Base-by-base conservation (phyloP, 2,113 vertebrate species). In the Carettochelys insculpta region DNA sequence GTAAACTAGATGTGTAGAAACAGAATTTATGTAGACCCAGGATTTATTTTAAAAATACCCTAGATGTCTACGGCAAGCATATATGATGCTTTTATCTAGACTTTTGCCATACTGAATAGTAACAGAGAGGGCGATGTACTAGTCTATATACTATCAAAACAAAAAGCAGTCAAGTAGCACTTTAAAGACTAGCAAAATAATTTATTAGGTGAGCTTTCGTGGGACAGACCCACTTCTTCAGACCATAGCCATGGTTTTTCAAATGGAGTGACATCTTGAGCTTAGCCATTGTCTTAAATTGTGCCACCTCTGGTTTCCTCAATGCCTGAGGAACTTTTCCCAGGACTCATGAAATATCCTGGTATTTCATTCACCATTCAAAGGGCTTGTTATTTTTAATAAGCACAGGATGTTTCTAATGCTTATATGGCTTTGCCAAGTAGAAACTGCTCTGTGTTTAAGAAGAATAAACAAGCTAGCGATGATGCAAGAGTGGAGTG, bases 1-100 rank as follows among this genome's bases (percentile, higher is more conserved):
- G 76, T 94, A 93, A 95, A 94, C 95, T 95, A 94, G 92, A 25
- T 95, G 93, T 94, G 95, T 93, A 92, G 90, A 92, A 56, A 92
- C 76, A 89, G 73, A 1, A 2, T 79, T 92, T 92, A 80, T 87
- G 92, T 94, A 93, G 95, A 92, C 90, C 85, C 83, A 45, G 91
- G 82, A 45, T 65, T 87, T 95, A 34, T 50, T 93, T 92, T 11
- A 50, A 51, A 87, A 89, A 90, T 91, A 92, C 87, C 61, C 77
- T 83, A 51, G 56, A 22, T 51, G 11, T 82, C 86, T 86, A 14
- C 3, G 56, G 12, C 77, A 50, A 77, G 65, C 80, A 4, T 91
- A 56, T 25, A 85, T 73, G 91, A 82, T 6, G 41, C 84, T 82
- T 90, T 92, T 88, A 91, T 51, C 78, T 80, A 81, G 84, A 80